phyloP scores from a whole-genome alignment of 2,113 vertebrate genomes.

The Saguinus midas region DNA sequence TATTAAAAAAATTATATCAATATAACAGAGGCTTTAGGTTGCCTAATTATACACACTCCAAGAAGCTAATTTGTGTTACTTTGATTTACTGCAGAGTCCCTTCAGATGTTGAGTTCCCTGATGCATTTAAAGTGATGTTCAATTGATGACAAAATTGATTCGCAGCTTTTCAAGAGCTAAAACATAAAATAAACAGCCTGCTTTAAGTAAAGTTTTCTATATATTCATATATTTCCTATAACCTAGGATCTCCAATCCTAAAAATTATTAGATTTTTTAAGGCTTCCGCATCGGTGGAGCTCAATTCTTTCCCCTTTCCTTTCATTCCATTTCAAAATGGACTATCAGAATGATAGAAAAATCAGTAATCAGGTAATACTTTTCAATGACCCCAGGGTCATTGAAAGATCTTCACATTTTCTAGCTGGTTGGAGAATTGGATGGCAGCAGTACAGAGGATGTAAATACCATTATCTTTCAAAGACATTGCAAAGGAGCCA shows the following conservation, averaged over 20 bases:
- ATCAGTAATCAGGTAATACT: neutral
- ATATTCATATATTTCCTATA: neutral
- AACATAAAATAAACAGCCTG: neutral
- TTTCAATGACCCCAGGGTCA: neutral
- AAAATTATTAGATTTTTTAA: neutral
- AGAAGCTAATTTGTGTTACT: constrained; percentile 37
- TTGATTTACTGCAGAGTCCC: neutral
- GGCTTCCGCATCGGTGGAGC: neutral
- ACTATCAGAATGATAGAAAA: constrained; percentile 5
- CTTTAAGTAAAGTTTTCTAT: neutral
- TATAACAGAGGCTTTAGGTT: neutral
- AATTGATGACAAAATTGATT: constrained; percentile 20
- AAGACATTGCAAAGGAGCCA: neutral
- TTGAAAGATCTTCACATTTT: neutral
- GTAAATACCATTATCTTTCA: neutral
- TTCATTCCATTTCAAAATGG: neutral
- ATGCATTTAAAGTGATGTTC: constrained; percentile 51
- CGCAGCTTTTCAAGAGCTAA: constrained; percentile 32
- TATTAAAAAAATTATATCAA: neutral
- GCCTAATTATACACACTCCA: neutral
- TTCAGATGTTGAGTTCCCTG: neutral
- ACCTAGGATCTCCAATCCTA: neutral
- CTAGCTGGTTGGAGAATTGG: neutral
- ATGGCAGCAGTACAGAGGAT: neutral
- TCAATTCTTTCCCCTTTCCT: neutral